Conservation (phyloP, 1,140 invertebrate genomes). For the Dufourea novaeangliae region DNA sequence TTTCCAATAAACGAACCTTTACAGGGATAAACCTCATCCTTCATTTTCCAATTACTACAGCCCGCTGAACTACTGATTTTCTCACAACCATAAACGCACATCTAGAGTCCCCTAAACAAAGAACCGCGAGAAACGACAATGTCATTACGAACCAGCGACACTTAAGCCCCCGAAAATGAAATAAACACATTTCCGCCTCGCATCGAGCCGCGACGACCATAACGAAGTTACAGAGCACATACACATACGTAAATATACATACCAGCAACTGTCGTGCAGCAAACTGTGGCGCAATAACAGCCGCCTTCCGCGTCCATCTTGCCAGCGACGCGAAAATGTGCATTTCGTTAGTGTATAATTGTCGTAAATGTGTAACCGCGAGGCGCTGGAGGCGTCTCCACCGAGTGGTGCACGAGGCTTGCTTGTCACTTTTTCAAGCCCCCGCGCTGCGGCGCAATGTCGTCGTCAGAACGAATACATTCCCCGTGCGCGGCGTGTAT, state of each 20-base stretch:
- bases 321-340: slow-evolving; percentile 32
- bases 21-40: not conserved
- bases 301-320: not conserved
- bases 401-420: not conserved
- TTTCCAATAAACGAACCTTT: too few relatives aligned
- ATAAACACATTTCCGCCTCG: not conserved
- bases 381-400: slow-evolving; percentile 14
- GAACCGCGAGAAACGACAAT: too few relatives aligned
- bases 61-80: too few relatives aligned
- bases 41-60: too few relatives aligned
- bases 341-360: slow-evolving; percentile 47
- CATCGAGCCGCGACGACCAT: slow-evolving; percentile 20
- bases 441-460: too few relatives aligned
- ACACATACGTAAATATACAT: too few relatives aligned
- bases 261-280: too few relatives aligned
- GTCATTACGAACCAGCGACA: too few relatives aligned
- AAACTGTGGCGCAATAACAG: slow-evolving; percentile 31
- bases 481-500: slow-evolving; percentile 8
- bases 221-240: slow-evolving; percentile 10
- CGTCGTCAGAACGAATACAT: slow-evolving; percentile 33
- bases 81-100: too few relatives aligned
- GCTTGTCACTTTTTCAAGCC: slow-evolving; percentile 56
- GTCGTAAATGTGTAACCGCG: slow-evolving; percentile 53
- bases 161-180: too few relatives aligned
- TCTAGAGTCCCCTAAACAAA: too few relatives aligned